These are phyloP conservation scores for Drosophila hydei DNA, from an alignment of 1,140 invertebrate genomes.

Conservation along the genomic window DNA sequence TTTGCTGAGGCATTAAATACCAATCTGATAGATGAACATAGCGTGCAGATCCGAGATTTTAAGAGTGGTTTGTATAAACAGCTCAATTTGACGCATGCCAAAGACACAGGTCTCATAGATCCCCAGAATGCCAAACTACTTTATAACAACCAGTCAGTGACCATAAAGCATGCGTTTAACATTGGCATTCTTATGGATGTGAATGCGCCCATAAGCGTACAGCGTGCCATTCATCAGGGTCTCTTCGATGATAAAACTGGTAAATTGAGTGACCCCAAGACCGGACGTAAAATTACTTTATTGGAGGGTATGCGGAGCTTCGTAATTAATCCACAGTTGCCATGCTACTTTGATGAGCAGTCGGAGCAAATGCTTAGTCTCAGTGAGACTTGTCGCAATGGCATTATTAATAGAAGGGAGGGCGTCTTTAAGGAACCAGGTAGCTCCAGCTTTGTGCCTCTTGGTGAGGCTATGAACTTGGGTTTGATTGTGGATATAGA, in stretches of 20 bases:
- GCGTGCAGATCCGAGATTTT: constrained; percentile 93
- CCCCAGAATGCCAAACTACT: constrained; percentile 89
- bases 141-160: constrained; percentile 88
- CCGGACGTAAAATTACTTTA: constrained; percentile 90
- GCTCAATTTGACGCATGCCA: constrained; percentile 90
- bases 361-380: constrained; percentile 88
- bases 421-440: constrained; percentile 91
- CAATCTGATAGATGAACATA: constrained; percentile 92
- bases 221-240: constrained; percentile 93
- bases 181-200: constrained; percentile 91
- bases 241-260: constrained; percentile 92
- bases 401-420: constrained; percentile 92
- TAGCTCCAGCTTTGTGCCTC: constrained; percentile 87
- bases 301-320: constrained; percentile 93
- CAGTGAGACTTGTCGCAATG: constrained; percentile 90
- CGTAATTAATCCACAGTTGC: constrained; percentile 90
- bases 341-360: constrained; percentile 92
- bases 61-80: constrained; percentile 90
- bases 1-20: constrained; percentile 89
- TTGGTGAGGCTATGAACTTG: constrained; percentile 89
- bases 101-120: constrained; percentile 90
- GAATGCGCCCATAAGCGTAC: constrained; percentile 92
- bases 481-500: constrained; percentile 94
- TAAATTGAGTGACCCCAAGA: constrained; percentile 92
- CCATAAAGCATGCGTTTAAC: constrained; percentile 92